These are phyloP conservation scores for Aphelocoma coerulescens DNA, from an alignment of 2,113 vertebrate species.

Conservation along the genomic window DNA sequence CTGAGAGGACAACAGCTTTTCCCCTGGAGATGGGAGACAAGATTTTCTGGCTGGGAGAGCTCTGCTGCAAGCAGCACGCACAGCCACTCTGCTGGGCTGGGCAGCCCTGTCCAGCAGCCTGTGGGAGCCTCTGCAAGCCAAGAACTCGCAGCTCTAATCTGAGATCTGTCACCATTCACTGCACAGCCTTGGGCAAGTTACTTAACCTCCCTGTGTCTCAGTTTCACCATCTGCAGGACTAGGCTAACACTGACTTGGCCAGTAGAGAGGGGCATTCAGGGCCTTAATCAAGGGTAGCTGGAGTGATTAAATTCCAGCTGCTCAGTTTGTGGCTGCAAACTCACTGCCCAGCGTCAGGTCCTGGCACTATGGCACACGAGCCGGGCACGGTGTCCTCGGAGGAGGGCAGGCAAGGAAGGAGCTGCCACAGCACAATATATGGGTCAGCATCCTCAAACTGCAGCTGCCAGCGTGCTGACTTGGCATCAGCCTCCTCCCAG, in stretches of 20 bases:
- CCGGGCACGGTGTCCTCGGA: not conserved
- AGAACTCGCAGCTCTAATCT: not conserved
- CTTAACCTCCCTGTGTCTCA: slow-evolving; percentile 35
- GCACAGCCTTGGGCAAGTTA: slow-evolving; percentile 44
- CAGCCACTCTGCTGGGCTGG: not conserved
- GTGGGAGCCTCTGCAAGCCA: not conserved
- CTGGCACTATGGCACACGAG: rapidly evolving
- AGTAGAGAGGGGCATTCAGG: not conserved
- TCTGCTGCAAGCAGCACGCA: not conserved
- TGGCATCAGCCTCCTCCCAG: not conserved
- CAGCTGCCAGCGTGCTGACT: not conserved
- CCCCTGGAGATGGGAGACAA: not conserved
- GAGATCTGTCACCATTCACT: slow-evolving; percentile 27
- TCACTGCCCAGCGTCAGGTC: not conserved
- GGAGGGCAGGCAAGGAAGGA: not conserved
- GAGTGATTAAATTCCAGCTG: slow-evolving; percentile 59
- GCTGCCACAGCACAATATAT: not conserved
- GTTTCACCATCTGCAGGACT: slow-evolving; percentile 52
- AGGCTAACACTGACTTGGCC: slow-evolving; percentile 20
- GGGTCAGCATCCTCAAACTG: not conserved
- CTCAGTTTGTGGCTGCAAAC: not conserved
- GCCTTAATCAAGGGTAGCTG: slow-evolving; percentile 56
- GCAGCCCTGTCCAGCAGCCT: not conserved
- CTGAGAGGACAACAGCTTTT: not conserved
- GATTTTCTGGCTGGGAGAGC: slow-evolving; percentile 16